Evolutionary conservation across 2,888 invertebrate genomes (phyloP).

Genomic region (Gnatocerus cornutus): DNA sequence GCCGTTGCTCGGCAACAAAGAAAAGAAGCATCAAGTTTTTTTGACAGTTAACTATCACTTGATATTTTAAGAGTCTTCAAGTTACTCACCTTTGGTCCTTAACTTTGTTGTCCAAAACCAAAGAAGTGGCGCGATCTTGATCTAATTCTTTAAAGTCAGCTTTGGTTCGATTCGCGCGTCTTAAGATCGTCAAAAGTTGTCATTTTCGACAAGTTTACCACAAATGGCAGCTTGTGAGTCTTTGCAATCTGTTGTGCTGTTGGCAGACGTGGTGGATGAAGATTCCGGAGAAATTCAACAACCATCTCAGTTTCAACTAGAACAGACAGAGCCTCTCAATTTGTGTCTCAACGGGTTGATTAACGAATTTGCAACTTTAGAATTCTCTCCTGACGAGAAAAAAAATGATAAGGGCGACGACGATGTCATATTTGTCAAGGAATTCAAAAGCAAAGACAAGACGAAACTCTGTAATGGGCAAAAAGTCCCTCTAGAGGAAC

Average conservation of each 20-base stretch:
- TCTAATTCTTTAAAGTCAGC: background rate
- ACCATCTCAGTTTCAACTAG: slow-evolving; percentile 12
- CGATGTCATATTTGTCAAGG: slow-evolving; percentile 61
- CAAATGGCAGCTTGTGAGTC: slow-evolving; percentile 21
- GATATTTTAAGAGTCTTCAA: slow-evolving; percentile 1
- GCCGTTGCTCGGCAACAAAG: slow-evolving; percentile 7
- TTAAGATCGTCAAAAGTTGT: no score
- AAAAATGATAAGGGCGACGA: slow-evolving; percentile 52
- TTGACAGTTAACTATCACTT: slow-evolving; percentile 29
- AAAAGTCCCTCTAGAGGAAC: slow-evolving; percentile 10
- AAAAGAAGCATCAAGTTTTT: slow-evolving; percentile 15
- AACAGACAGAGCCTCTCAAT: slow-evolving; percentile 46
- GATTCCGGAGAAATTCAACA: background rate
- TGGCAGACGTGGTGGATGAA: slow-evolving; percentile 31
- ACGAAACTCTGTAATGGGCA: slow-evolving; percentile 14
- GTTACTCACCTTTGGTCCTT: background rate
- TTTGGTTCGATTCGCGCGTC: background rate
- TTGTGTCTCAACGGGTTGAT: slow-evolving; percentile 26
- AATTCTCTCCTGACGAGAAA: background rate
- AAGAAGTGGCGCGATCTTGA: background rate
- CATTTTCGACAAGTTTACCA: no score
- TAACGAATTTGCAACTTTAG: background rate
- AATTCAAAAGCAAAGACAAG: slow-evolving; percentile 51
- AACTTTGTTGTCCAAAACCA: background rate
- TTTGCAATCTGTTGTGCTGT: slow-evolving; percentile 23